phyloP scores from a whole-genome alignment of 2,113 vertebrate species.

The Gymnogyps californianus region DNA sequence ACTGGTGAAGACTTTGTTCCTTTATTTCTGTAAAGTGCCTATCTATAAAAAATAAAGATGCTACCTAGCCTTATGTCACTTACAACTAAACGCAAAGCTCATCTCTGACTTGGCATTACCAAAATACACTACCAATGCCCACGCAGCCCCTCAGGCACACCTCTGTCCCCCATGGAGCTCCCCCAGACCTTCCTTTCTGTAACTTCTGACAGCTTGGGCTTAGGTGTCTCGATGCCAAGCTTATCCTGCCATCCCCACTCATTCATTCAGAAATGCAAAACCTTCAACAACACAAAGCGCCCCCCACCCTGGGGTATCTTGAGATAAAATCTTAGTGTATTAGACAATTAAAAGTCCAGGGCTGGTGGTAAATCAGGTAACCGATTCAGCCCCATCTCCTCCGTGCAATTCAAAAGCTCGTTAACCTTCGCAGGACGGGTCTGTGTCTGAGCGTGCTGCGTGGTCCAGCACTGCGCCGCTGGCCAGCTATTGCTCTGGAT shows the following conservation, averaged over 20 bases:
- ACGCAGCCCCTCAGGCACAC: neutral
- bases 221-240: neutral
- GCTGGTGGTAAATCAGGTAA: neutral
- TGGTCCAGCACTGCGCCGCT: neutral
- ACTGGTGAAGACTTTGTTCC: neutral
- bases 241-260: neutral
- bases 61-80: neutral
- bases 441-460: neutral
- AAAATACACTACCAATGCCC: neutral
- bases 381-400: neutral
- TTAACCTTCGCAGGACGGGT: neutral
- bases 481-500: neutral
- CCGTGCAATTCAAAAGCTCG: neutral
- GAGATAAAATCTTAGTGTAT: neutral
- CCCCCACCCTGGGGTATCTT: fast-evolving
- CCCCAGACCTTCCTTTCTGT: neutral
- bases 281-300: neutral
- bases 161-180: neutral
- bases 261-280: neutral
- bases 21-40: neutral
- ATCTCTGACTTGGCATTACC: neutral
- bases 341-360: neutral
- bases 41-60: neutral
- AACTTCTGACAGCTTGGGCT: neutral
- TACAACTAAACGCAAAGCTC: neutral